These are phyloP conservation scores for Drosophila formosana DNA, from an alignment of 2,888 invertebrate species.

Conservation along the genomic window DNA sequence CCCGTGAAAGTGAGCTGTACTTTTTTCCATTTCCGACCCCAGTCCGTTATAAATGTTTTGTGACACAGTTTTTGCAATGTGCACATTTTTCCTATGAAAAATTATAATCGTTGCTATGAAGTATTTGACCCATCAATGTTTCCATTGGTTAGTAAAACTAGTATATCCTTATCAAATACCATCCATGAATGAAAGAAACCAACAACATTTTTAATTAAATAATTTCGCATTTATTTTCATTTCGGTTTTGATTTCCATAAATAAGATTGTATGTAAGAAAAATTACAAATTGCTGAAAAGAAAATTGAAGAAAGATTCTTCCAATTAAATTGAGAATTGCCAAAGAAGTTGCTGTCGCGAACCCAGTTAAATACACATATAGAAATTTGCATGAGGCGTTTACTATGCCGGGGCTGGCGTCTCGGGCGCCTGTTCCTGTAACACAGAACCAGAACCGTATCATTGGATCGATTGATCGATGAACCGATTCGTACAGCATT, in stretches of 20 bases:
- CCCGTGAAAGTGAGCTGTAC: too few species aligned
- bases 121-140: too few species aligned
- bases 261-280: not conserved
- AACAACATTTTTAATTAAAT: not conserved
- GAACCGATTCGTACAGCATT: not conserved
- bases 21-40: too few species aligned
- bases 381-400: not conserved
- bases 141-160: too few species aligned
- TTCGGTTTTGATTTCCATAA: not conserved
- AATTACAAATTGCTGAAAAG: not conserved
- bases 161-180: too few species aligned
- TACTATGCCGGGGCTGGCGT: constrained; percentile 1
- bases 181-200: not conserved
- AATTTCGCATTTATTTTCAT: too few species aligned
- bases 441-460: constrained; percentile 2
- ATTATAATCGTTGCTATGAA: too few species aligned
- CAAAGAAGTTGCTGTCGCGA: not conserved
- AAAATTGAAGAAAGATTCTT: not conserved
- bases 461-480: not conserved
- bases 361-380: not conserved
- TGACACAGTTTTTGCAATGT: too few species aligned
- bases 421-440: constrained; percentile 3
- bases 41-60: too few species aligned
- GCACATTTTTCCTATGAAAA: too few species aligned
- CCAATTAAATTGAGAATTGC: not conserved